Evolutionary conservation across 1,140 invertebrate species (phyloP).

Genomic region (Apis florea): DNA sequence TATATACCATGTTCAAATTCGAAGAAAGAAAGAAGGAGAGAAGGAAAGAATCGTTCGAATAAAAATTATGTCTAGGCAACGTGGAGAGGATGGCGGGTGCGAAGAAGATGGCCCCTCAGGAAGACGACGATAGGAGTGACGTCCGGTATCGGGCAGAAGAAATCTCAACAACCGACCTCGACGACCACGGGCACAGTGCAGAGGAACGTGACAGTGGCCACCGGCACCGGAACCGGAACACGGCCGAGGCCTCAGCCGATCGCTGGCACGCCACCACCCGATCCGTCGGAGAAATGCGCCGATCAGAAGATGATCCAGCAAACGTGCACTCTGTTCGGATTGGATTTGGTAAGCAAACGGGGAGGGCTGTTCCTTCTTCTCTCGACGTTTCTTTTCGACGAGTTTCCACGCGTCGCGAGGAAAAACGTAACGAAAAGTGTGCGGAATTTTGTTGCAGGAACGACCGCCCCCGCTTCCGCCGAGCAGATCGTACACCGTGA

Average conservation of each 20-base stretch:
- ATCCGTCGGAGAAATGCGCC: slow-evolving; percentile 88
- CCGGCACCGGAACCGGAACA: slow-evolving; percentile 77
- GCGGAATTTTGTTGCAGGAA: slow-evolving; percentile 82
- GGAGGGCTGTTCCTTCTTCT: too few relatives aligned
- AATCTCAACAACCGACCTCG: slow-evolving; percentile 61
- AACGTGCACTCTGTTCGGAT: slow-evolving; percentile 93
- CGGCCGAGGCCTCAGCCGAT: slow-evolving; percentile 93
- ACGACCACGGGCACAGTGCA: slow-evolving; percentile 67
- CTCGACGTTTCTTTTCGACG: too few relatives aligned
- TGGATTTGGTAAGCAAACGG: slow-evolving; percentile 86
- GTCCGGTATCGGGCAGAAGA: slow-evolving; percentile 61
- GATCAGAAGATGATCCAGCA: slow-evolving; percentile 93
- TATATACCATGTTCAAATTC: too few relatives aligned
- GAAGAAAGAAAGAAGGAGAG: neutral
- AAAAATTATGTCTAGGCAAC: slow-evolving; percentile 84
- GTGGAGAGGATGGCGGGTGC: slow-evolving; percentile 89
- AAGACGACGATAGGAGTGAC: slow-evolving; percentile 74
- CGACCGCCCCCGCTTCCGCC: slow-evolving; percentile 94
- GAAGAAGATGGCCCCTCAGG: slow-evolving; percentile 86
- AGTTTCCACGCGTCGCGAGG: neutral
- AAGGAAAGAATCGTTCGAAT: neutral
- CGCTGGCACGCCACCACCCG: slow-evolving; percentile 89
- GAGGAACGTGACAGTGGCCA: slow-evolving; percentile 69
- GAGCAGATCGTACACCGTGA: slow-evolving; percentile 93
- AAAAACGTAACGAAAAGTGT: neutral